These are phyloP conservation scores for Ormyrus rosae DNA, from an alignment of 2,888 invertebrate genomes.

Conservation along the genomic window DNA sequence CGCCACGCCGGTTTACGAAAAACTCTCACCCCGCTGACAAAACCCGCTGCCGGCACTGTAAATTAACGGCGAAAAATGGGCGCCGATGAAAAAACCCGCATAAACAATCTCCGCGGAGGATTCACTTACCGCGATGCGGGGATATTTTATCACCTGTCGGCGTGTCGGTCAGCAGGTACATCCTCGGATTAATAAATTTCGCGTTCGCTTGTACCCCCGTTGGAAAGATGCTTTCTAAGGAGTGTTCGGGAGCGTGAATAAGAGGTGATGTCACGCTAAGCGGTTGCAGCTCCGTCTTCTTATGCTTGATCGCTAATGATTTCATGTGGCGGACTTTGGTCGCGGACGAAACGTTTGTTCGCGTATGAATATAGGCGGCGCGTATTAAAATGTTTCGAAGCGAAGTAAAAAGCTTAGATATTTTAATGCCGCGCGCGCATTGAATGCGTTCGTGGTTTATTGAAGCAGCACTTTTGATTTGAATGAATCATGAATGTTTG, in stretches of 20 bases:
- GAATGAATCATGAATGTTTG: too few relatives aligned
- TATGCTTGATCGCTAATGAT: constrained; percentile 54
- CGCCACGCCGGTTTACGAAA: background rate
- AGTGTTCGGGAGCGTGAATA: constrained; percentile 69
- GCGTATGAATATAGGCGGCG: too few relatives aligned
- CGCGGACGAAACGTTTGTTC: too few relatives aligned
- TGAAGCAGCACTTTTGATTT: too few relatives aligned
- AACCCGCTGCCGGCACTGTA: background rate
- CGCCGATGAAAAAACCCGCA: background rate
- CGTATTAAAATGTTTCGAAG: too few relatives aligned
- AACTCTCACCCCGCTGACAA: background rate
- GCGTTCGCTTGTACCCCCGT: constrained; percentile 61
- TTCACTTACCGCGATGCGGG: constrained; percentile 58
- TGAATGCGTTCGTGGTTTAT: too few relatives aligned
- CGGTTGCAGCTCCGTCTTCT: constrained; percentile 65
- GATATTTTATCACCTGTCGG: constrained; percentile 59
- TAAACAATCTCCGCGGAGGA: constrained; percentile 48
- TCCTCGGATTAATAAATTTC: constrained; percentile 63
- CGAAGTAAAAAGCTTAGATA: too few relatives aligned
- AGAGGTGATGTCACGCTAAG: constrained; percentile 68
- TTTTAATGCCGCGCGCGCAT: too few relatives aligned
- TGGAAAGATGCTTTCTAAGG: constrained; percentile 68
- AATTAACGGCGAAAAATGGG: constrained; percentile 15
- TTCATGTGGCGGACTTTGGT: constrained; percentile 27
- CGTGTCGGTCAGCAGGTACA: constrained; percentile 27